Evolutionary conservation across 2,888 invertebrate species (phyloP).

Genomic region (Erebia aethiops): DNA sequence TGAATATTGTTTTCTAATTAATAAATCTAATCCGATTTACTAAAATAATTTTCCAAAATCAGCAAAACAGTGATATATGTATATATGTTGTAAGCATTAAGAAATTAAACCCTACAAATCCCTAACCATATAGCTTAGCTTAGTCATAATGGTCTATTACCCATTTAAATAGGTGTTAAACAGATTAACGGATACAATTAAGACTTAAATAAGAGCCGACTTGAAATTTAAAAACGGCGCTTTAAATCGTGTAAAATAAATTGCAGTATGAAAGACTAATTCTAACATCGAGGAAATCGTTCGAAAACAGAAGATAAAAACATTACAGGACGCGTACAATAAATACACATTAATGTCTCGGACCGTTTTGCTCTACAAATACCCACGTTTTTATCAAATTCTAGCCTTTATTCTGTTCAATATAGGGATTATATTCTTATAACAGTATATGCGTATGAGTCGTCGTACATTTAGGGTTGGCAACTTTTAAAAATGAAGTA

Average conservation of each 20-base stretch:
- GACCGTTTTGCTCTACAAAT: conserved; percentile 64
- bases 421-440: conserved; percentile 28
- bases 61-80: conserved; percentile 1
- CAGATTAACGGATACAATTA: conserved; percentile 6
- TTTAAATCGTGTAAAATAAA: conserved; percentile 47
- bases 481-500: background rate
- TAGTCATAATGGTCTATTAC: background rate
- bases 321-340: conserved; percentile 80
- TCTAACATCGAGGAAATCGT: conserved; percentile 58
- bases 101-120: background rate
- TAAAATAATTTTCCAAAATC: background rate
- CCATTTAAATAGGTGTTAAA: conserved; percentile 7
- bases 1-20: background rate
- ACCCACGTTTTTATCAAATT: conserved; percentile 23
- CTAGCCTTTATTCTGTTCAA: conserved; percentile 18
- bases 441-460: conserved; percentile 43
- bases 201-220: conserved; percentile 13
- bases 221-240: conserved; percentile 50
- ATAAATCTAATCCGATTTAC: too few relatives aligned
- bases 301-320: conserved; percentile 76
- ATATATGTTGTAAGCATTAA: background rate
- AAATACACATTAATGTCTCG: conserved; percentile 82
- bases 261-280: conserved; percentile 46
- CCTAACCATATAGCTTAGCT: background rate
- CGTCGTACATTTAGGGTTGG: conserved; percentile 45